Base-by-base conservation (phyloP, 2,113 vertebrate species). In the Orycteropus afer region DNA sequence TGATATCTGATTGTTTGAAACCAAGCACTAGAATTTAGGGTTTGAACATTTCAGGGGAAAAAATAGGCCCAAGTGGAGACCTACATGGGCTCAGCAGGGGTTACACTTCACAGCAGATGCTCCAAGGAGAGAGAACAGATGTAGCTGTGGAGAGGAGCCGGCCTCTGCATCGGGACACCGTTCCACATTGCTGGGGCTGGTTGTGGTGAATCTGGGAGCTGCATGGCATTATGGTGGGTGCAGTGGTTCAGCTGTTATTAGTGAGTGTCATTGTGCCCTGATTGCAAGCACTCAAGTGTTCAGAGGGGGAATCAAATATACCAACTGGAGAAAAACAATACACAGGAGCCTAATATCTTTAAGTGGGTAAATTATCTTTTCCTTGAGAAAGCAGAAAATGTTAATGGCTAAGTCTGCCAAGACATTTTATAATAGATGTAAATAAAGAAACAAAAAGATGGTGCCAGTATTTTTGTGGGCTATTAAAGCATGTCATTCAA, bases 311-410 rank as follows among this genome's bases (percentile, higher is more conserved):
- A 97, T 97, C 79, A 76, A 97, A 86, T 96, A 90, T 96, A 98
- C 97, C 97, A 97, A 98, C 97, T 97, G 97, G 96, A 97, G 95
- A 97, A 97, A 98, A 98, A 97, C 97, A 98, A 97, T 98, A 98
- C 97, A 98, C 98, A 97, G 95, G 98, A 98, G 97, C 90, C 97
- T 98, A 98, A 97, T 98, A 98, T 98, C 96, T 97, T 98, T 98
- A 98, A 98, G 95, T 63, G 97, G 94, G 97, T 98, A 98, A 98
- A 98, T 98, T 98, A 98, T 98, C 97, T 98, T 98, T 98, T 98
- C 95, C 97, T 98, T 97, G 95, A 98, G 97, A 97, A 98, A 98
- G 97, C 96, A 98, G 97, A 98, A 98, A 98, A 98, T 96, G 97
- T 97, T 98, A 98, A 97, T 98, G 97, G 94, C 88, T 81, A 95